Base-by-base conservation (phyloP, 2,797 vertebrate genomes). In the Sylvilagus floridanus region DNA sequence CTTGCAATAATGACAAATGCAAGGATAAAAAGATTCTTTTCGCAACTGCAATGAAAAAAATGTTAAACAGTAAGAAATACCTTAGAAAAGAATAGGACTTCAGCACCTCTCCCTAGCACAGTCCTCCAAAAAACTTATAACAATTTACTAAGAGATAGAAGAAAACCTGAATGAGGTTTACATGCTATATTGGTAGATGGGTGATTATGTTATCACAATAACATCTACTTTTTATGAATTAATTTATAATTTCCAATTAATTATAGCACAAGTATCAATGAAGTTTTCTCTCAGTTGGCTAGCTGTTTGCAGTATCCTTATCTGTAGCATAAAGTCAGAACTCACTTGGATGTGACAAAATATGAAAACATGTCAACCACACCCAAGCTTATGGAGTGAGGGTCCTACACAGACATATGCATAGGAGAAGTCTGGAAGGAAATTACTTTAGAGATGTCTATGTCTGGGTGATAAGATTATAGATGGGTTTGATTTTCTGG, bases 221-320 rank as follows among this genome's bases (percentile, higher is more conserved):
- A 89, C 69, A 63, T 2, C 14, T 88, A 52, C n/a, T 92, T 91
- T 84, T 81, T 26, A 91, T 69, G 17, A 6, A 87, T 84, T 92
- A 62, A 47, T 84, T 73, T 82, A 82, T 78, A 94, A 87, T 81
- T 91, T 91, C 76, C n/a, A 91, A 50, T 60, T 24, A 89, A 52
- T 85, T 72, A 62, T n/a, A 90, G 85, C 82, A 90, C 85, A 86
- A 88, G 66, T 72, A 81, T 88, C 71, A 84, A 62, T 85, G 60
- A 93, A 22, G 32, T 50, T 78, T 89, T 24, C 60, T 90, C 69
- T 88, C 32, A 78, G 2, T 83, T 85, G 92, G 42, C 57, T 91
- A 94, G 52, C 22, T 81, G 37, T 72, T 69, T 75, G 5, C 28
- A 78, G 37, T 52, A 72, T 84, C 47, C 16, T 57, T 57, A 16